phyloP scores from a whole-genome alignment of 2,797 vertebrate genomes.

The Falco naumanni region DNA sequence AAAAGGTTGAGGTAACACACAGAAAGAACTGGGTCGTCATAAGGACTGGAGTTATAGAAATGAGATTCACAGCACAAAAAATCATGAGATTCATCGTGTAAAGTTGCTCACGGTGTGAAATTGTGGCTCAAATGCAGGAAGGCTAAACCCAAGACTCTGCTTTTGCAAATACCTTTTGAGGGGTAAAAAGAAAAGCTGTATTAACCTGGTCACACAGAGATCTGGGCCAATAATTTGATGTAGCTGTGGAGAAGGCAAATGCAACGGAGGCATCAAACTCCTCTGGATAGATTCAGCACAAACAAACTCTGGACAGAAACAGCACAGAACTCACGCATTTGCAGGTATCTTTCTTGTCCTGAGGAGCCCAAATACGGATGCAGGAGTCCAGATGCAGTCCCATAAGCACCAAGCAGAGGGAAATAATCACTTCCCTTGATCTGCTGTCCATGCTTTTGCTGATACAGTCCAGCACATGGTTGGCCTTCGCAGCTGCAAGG shows the following conservation, averaged over 20 bases:
- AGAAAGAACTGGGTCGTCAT: accelerated
- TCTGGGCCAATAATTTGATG: background rate
- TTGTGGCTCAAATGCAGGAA: background rate
- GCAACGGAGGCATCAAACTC: background rate
- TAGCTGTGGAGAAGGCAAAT: background rate
- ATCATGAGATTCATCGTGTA: background rate
- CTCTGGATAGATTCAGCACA: background rate
- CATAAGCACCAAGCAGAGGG: background rate
- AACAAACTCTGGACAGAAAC: background rate
- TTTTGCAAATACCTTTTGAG: background rate
- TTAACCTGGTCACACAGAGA: background rate
- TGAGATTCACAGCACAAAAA: background rate
- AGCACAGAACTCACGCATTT: background rate
- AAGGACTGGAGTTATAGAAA: background rate
- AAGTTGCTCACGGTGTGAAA: background rate
- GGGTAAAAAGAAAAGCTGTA: background rate
- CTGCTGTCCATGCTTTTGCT: background rate
- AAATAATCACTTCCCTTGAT: background rate
- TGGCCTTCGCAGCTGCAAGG: background rate
- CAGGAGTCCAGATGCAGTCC: background rate
- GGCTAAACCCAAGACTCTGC: background rate
- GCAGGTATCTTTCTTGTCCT: background rate
- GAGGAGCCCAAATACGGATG: background rate
- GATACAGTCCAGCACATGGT: background rate
- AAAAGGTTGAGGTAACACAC: background rate